Evolutionary conservation across 2,113 vertebrate species (phyloP), one percentile per base, ranked within the genome.

Genomic region (Varanus komodoensis): DNA sequence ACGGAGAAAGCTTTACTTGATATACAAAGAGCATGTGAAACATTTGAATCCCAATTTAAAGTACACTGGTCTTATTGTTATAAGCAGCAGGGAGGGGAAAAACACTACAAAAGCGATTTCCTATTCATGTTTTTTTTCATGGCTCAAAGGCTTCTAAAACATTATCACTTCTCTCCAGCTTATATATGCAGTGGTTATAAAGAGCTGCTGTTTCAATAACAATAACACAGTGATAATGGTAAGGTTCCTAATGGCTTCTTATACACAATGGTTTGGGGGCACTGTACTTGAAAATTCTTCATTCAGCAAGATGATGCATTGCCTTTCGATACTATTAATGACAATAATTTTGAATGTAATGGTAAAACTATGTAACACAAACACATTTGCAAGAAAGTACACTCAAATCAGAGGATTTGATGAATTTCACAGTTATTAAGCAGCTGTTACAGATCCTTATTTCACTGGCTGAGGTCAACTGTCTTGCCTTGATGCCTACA

Each of bases 131-230:
- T 68, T 52, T 14, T 91, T 84, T 68, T 32, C 9, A 87, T 15
- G 61, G 91, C 87, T 92, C 52, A 87, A 92, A 95, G 87, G n/a
- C 68, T 64, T 87, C 93, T 81, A 84, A 88, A 93, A 87, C 14
- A 68, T 88, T 50, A 89, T 29, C 0, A 0, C 52, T 91, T 89
- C 84, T 89, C 4, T 81, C 85, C 61, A 93, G 77, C 69, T 95
- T 82, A 67, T 68, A 48, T 0, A 80, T 74, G 78, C 91, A 25
- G n/a, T 44, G 19, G 71, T 93, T 89, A 85, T 23, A 74, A 89
- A 86, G 67, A 89, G 83, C 21, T 44, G 71, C 9, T 34, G 25
- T 61, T 90, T 67, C 87, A 81, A 11, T 75, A 73, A 91, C 77
- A 92, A 15, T 6, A 84, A 79, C 34, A n/a, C 44, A 64, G 6